A percentile compares a stretch with the other conserved stretches of the same genome.
Evolutionary conservation across 2,113 vertebrate species (phyloP).

Genomic region (Merops nubicus): DNA sequence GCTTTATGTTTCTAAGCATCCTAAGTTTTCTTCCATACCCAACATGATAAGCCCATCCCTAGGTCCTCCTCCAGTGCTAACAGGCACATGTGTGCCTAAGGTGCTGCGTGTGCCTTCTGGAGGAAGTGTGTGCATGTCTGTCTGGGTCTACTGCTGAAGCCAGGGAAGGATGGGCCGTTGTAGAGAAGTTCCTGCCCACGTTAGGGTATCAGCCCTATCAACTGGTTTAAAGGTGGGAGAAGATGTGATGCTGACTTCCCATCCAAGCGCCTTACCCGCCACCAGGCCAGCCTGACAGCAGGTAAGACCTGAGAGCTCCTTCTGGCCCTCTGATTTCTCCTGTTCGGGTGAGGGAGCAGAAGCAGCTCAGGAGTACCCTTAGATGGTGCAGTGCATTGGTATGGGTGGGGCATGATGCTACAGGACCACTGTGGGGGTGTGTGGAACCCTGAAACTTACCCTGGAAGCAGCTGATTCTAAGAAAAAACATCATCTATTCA

Average conservation of each 20-base stretch:
- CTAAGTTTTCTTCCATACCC: neutral
- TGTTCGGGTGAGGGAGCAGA: neutral
- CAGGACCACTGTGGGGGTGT: neutral
- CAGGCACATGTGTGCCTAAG: no score
- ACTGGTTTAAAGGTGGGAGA: neutral
- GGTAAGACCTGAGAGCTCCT: neutral
- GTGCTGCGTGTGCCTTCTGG: neutral
- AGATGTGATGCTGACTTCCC: neutral
- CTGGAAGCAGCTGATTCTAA: neutral
- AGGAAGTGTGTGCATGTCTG: rapidly evolving
- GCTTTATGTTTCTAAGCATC: neutral
- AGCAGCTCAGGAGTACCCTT: neutral
- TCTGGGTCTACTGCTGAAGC: neutral
- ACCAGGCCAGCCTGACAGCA: neutral
- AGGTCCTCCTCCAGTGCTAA: neutral
- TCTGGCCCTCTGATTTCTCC: neutral
- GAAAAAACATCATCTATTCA: neutral
- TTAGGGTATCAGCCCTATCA: neutral
- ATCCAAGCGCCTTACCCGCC: neutral
- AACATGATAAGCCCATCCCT: neutral
- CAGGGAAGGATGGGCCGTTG: neutral
- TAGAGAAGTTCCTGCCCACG: neutral
- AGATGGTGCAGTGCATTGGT: neutral
- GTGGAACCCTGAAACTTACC: neutral
- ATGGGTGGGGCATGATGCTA: neutral